phyloP scores from a whole-genome alignment of 2,888 invertebrate species.

The Apodemia mormo region DNA sequence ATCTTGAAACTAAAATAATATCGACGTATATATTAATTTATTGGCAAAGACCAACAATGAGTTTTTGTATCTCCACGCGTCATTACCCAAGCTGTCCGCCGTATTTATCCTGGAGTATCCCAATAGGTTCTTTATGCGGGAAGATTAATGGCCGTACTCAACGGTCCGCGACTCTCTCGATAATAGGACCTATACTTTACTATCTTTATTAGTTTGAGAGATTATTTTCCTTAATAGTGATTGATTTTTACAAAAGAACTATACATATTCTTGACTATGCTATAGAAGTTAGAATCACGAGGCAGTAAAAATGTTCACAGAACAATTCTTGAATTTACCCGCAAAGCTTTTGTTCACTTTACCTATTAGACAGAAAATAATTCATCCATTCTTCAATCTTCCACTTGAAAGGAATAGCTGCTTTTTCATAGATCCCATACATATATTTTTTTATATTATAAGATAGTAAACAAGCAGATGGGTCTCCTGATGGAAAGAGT shows the following conservation, averaged over 20 bases:
- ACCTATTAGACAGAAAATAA: no score
- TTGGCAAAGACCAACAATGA: constrained; percentile 30
- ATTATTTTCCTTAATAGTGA: constrained; percentile 18
- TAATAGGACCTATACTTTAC: constrained; percentile 15
- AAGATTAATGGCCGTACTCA: constrained; percentile 38
- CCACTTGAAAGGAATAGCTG: no score
- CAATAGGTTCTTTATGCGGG: constrained; percentile 38
- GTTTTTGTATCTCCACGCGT: constrained; percentile 36
- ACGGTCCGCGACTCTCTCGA: constrained; percentile 13
- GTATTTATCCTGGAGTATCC: constrained; percentile 33
- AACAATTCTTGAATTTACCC: no score
- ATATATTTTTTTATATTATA: no score
- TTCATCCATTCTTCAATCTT: no score
- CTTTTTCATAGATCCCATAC: no score
- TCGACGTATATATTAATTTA: constrained; percentile 25
- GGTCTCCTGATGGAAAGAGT: no score
- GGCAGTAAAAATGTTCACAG: no score
- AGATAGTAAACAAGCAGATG: no score
- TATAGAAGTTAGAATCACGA: no score
- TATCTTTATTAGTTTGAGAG: constrained; percentile 19
- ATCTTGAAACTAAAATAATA: constrained; percentile 14
- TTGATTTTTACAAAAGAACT: not conserved
- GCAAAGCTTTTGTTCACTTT: no score
- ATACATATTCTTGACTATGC: no score
- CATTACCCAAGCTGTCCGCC: constrained; percentile 41